Evolutionary conservation across 2,888 invertebrate genomes (phyloP).

Genomic region (Carterocephalus palaemon): DNA sequence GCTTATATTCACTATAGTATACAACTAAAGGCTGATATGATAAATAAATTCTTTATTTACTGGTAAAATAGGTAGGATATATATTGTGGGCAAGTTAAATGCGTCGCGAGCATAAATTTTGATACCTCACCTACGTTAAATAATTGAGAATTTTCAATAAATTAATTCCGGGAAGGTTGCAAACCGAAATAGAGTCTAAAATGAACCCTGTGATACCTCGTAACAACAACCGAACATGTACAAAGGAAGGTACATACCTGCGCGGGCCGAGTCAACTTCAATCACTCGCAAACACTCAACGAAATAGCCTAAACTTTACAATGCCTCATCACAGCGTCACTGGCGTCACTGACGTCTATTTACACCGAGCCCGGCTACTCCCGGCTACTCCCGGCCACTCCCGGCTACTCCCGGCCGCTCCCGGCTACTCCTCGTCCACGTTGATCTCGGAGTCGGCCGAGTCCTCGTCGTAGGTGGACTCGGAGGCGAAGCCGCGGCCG

Average conservation of each 20-base stretch:
- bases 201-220: slow-evolving; percentile 65
- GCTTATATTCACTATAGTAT: slow-evolving; percentile 48
- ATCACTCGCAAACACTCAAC: slow-evolving; percentile 64
- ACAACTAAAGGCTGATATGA: slow-evolving; percentile 67
- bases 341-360: slow-evolving; percentile 35
- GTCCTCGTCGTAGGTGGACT: slow-evolving; percentile 75
- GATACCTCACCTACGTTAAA: slow-evolving; percentile 38
- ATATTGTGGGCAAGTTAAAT: slow-evolving; percentile 58
- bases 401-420: too few species aligned
- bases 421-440: slow-evolving; percentile 71
- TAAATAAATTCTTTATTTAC: slow-evolving; percentile 71
- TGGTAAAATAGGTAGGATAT: slow-evolving; percentile 58
- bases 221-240: slow-evolving; percentile 37
- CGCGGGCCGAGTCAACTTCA: slow-evolving; percentile 51
- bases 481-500: slow-evolving; percentile 72
- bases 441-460: slow-evolving; percentile 75
- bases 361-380: too few species aligned
- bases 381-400: too few species aligned
- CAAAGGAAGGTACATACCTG: slow-evolving; percentile 64
- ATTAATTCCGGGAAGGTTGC: slow-evolving; percentile 44
- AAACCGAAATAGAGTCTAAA: slow-evolving; percentile 44
- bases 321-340: slow-evolving; percentile 55
- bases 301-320: slow-evolving; percentile 57
- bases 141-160: slow-evolving; percentile 44
- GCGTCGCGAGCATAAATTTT: slow-evolving; percentile 43